Evolutionary conservation across 2,113 vertebrate genomes (phyloP).

Genomic region (Tychaedon coryphoeus): DNA sequence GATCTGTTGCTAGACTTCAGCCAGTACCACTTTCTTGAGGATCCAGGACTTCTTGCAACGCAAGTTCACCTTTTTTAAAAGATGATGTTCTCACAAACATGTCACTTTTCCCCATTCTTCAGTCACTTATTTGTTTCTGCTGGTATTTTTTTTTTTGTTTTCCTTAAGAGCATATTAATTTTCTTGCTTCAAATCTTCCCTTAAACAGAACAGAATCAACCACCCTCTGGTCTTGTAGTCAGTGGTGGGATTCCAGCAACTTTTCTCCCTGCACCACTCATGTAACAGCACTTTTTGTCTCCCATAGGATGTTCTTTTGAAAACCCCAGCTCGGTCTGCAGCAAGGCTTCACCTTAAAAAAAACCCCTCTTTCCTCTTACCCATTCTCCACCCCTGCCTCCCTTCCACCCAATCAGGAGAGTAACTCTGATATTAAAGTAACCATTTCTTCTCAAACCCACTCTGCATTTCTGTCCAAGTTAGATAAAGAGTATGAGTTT

Average conservation of each 20-base stretch:
- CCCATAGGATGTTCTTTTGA: background rate
- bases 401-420: background rate
- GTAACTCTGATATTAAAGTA: background rate
- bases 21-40: background rate
- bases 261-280: background rate
- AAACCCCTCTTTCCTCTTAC: background rate
- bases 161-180: background rate
- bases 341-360: background rate
- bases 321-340: background rate
- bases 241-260: background rate
- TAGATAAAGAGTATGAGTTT: background rate
- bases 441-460: background rate
- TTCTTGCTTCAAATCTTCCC: conserved; percentile 40
- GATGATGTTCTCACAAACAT: background rate
- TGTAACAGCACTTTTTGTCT: background rate
- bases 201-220: background rate
- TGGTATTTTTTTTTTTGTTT: background rate
- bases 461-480: background rate
- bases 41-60: background rate
- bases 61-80: background rate
- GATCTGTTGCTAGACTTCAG: background rate
- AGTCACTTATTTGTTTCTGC: background rate
- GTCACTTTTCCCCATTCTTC: background rate
- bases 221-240: conserved; percentile 10
- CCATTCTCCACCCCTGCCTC: background rate